phyloP scores from a whole-genome alignment of 2,888 invertebrate genomes.

The Harpagoxenus sublaevis region DNA sequence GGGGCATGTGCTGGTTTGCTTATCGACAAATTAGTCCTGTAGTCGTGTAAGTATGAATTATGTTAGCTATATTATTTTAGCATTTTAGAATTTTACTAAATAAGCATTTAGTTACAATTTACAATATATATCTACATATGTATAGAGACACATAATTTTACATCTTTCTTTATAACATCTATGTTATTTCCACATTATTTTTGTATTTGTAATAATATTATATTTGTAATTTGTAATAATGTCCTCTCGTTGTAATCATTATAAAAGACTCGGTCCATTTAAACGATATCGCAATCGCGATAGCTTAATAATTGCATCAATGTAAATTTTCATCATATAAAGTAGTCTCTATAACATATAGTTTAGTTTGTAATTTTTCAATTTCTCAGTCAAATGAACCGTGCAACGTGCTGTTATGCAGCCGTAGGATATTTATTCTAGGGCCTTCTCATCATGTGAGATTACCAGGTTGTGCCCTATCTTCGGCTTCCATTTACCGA shows the following conservation, averaged over 20 bases:
- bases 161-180: background rate
- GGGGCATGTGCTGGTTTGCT: conserved; percentile 98
- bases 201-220: background rate
- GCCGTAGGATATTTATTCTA: conserved; percentile 96
- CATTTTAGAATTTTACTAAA: background rate
- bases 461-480: conserved; percentile 96
- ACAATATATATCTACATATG: background rate
- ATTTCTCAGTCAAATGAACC: conserved; percentile 60
- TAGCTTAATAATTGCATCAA: background rate
- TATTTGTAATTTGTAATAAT: background rate
- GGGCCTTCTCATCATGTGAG: conserved; percentile 99
- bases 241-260: background rate
- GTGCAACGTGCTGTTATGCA: conserved; percentile 84
- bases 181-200: too few species aligned
- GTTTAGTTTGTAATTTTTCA: conserved; percentile 57
- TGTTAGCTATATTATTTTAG: background rate
- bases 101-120: background rate
- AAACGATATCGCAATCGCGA: background rate
- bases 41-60: conserved; percentile 90
- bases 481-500: conserved; percentile 95
- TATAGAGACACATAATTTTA: background rate
- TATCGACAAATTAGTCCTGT: conserved; percentile 98
- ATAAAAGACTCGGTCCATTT: background rate
- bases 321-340: conserved; percentile 25
- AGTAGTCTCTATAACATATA: conserved; percentile 30